These are phyloP conservation scores for Odobenus rosmarus DNA, from an alignment of 2,113 vertebrate species.

Conservation along the genomic window DNA sequence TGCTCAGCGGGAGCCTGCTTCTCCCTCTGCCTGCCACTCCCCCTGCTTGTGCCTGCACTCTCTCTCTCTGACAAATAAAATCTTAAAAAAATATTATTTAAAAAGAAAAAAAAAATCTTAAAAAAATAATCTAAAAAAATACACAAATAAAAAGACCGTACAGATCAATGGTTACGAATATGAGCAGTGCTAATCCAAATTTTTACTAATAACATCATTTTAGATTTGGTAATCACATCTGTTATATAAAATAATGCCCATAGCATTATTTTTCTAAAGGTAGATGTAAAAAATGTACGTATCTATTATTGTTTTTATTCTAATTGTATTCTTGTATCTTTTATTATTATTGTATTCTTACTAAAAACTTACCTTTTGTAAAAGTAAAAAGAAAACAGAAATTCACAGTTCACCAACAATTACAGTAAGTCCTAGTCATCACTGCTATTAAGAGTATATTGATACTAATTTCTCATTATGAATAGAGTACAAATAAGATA, in stretches of 20 bases:
- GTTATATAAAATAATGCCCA: neutral
- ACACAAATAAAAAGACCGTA: constrained; percentile 18
- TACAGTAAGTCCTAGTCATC: neutral
- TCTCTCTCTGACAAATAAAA: neutral
- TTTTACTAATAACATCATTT: constrained; percentile 54
- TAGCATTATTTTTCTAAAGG: constrained; percentile 27
- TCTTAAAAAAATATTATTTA: neutral
- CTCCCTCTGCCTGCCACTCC: neutral
- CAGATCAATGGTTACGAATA: constrained; percentile 34
- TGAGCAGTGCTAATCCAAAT: neutral
- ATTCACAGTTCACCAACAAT: neutral
- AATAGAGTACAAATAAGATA: neutral
- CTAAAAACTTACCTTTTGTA: constrained; percentile 28
- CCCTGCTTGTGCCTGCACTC: no score
- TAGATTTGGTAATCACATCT: constrained; percentile 24
- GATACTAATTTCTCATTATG: constrained; percentile 23
- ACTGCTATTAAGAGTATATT: neutral
- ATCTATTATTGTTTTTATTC: neutral
- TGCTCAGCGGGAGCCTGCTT: neutral
- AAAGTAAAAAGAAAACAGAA: neutral
- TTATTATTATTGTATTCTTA: neutral
- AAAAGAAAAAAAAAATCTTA: neutral
- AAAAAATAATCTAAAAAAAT: neutral
- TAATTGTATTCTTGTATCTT: no score
- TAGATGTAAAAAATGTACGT: neutral